These are phyloP conservation scores for Polydrusus tereticollis DNA, from an alignment of 2,888 invertebrate species.

Conservation along the genomic window DNA sequence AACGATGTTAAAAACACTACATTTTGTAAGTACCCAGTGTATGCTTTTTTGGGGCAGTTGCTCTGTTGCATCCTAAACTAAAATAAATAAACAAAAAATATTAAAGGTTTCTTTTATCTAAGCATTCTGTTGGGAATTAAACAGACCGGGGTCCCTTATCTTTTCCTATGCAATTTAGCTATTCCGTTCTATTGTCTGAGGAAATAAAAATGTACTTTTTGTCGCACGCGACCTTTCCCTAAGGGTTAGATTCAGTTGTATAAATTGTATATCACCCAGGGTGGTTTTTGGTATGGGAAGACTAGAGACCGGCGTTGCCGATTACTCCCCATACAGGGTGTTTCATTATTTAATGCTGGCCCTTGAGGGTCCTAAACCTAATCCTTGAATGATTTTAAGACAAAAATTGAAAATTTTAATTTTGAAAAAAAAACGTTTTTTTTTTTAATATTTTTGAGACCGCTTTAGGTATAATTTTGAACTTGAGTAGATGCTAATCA, in stretches of 20 bases:
- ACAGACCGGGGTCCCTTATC: not conserved
- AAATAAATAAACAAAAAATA: not conserved
- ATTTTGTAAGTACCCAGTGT: too few relatives aligned
- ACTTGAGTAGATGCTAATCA: too few relatives aligned
- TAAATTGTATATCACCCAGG: not conserved
- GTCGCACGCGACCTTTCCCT: not conserved
- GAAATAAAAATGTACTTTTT: not conserved
- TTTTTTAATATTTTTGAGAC: too few relatives aligned
- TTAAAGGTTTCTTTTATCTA: not conserved
- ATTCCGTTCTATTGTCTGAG: not conserved
- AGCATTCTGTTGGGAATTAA: not conserved
- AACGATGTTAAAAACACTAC: too few relatives aligned
- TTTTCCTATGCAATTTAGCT: not conserved
- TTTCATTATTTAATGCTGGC: not conserved
- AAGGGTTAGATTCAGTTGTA: constrained; percentile 6
- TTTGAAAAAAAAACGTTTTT: too few relatives aligned
- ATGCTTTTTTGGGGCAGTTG: too few relatives aligned
- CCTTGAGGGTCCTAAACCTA: too few relatives aligned
- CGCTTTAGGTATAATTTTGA: too few relatives aligned
- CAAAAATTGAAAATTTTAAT: too few relatives aligned
- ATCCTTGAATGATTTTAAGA: too few relatives aligned
- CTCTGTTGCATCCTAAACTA: too few relatives aligned
- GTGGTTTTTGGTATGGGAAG: not conserved
- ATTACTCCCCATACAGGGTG: not conserved
- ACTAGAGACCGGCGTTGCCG: not conserved